Percentiles rank a stretch among this genome's conserved stretches.
phyloP scores from a whole-genome alignment of 2,888 invertebrate species.

The Camptogramma bilineatum region DNA sequence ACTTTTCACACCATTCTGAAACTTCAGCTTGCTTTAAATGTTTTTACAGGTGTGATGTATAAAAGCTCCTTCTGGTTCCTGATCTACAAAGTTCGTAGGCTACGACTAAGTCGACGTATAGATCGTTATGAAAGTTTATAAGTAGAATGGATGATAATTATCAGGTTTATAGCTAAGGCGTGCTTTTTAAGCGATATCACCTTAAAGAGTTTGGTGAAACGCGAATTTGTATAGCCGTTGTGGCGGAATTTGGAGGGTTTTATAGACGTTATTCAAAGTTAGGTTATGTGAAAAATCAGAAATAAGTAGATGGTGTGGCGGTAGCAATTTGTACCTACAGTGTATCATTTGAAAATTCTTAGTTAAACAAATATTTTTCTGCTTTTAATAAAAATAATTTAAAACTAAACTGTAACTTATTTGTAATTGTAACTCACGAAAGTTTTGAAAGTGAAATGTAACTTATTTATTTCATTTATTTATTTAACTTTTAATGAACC shows the following conservation, averaged over 20 bases:
- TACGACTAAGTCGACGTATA: conserved; percentile 84
- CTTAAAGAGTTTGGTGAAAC: conserved; percentile 68
- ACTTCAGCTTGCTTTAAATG: not conserved
- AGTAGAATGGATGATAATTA: conserved; percentile 85
- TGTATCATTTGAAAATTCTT: too few species aligned
- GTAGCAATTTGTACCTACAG: too few species aligned
- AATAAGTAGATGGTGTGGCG: not conserved
- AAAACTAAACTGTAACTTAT: too few species aligned
- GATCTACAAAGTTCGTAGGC: conserved; percentile 30
- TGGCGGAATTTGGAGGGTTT: conserved; percentile 12
- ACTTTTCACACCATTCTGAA: not conserved
- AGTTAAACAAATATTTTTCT: too few species aligned
- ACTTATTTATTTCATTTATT: too few species aligned
- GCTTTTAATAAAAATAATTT: too few species aligned
- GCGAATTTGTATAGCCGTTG: conserved; percentile 53
- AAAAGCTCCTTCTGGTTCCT: not conserved
- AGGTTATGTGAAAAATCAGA: not conserved
- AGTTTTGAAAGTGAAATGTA: too few species aligned
- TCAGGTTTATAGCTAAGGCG: conserved; percentile 78
- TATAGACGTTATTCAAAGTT: not conserved
- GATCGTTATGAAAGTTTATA: conserved; percentile 85
- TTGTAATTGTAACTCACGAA: too few species aligned
- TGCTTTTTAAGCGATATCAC: conserved; percentile 78
- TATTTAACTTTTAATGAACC: too few species aligned
- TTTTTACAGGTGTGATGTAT: conserved; percentile 4